Evolutionary conservation across 2,113 vertebrate species (phyloP).

Genomic region (Tragelaphus strepsiceros): DNA sequence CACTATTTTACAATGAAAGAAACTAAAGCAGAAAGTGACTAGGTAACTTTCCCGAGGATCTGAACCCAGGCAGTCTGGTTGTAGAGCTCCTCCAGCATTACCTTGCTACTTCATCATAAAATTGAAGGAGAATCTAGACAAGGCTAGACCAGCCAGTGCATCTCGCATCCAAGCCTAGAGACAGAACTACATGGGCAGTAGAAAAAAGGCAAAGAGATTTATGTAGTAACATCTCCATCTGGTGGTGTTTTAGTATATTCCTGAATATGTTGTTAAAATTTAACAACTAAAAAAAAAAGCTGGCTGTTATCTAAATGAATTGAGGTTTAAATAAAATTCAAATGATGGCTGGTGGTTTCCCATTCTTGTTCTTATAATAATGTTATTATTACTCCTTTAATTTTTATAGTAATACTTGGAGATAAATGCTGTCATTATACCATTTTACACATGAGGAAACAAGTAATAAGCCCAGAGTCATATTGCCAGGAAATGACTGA

Average conservation of each 20-base stretch:
- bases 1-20: neutral
- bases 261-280: constrained; percentile 12
- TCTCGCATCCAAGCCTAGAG: neutral
- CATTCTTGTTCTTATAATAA: neutral
- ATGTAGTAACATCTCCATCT: constrained; percentile 56
- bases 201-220: neutral
- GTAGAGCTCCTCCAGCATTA: neutral
- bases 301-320: neutral
- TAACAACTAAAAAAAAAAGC: neutral
- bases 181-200: neutral
- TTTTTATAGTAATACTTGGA: neutral
- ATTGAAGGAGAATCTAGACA: neutral
- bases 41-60: neutral
- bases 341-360: neutral
- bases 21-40: neutral
- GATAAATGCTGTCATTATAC: neutral
- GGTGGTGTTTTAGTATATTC: constrained; percentile 45
- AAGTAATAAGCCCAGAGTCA: neutral
- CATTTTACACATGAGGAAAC: neutral
- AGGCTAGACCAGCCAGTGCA: neutral
- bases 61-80: neutral
- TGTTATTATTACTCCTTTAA: neutral
- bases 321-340: constrained; percentile 37
- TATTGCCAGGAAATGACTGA: neutral
- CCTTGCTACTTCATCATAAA: neutral